Percentiles rank a stretch among this genome's conserved stretches.
These are phyloP conservation scores for Mus minutoides DNA, from an alignment of 2,797 vertebrate genomes.

Conservation along the genomic window DNA sequence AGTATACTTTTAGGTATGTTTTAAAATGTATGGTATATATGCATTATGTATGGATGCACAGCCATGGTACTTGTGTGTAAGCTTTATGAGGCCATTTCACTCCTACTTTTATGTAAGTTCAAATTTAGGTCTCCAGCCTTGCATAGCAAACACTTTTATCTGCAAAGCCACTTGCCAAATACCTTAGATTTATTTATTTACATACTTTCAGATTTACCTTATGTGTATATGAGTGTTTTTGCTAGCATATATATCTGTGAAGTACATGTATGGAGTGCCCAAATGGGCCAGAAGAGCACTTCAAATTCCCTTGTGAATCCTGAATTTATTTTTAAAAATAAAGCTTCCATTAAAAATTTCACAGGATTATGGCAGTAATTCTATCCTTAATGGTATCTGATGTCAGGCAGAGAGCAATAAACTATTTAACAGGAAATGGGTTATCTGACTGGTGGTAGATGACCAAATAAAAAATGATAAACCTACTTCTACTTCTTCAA, in stretches of 20 bases:
- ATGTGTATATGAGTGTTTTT: neutral
- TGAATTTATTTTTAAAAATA: neutral
- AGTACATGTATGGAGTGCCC: neutral
- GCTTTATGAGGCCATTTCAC: neutral
- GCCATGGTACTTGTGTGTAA: neutral
- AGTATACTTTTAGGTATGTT: neutral
- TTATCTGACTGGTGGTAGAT: neutral
- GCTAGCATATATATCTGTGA: neutral
- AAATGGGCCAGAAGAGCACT: neutral
- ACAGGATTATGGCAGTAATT: neutral
- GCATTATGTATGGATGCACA: neutral
- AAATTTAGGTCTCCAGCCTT: neutral
- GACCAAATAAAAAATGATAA: constrained; percentile 26
- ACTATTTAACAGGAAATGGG: constrained; percentile 9
- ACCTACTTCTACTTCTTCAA: constrained; percentile 51
- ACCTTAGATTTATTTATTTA: neutral
- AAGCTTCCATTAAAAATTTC: constrained; percentile 56
- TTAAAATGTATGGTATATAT: neutral
- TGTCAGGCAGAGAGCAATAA: constrained; percentile 47
- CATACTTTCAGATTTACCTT: neutral
- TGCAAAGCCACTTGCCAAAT: neutral
- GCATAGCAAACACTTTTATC: neutral
- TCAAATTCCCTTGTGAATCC: neutral
- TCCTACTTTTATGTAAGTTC: neutral
- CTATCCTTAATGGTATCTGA: neutral